Evolutionary conservation across 1,140 invertebrate genomes (phyloP), one percentile per base, ranked within the genome.

Genomic region (Diachasma alloeum): DNA sequence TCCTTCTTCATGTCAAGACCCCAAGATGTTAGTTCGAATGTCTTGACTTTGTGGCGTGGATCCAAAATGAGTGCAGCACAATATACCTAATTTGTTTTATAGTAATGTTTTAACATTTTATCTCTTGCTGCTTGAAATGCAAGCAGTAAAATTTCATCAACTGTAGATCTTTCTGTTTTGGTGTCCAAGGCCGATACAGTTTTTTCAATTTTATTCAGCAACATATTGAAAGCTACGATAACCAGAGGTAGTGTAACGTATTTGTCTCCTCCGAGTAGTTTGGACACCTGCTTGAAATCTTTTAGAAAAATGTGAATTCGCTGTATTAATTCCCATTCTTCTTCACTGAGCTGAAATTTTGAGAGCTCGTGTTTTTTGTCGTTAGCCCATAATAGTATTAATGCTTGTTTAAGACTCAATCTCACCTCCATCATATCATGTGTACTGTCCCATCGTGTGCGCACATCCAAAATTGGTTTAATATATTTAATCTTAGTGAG

Each of bases 31-130:
- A 0, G 19, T 17, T 11, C 15, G 82, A 85, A 87, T 78, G 82
- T 86, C 75, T 86, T 77, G 74, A 76, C 77, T 79, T 84, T 86
- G 80, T 86, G 85, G 66, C 81, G 83, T 78, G 82, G 85, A 81
- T 87, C 82, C 80, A 86, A 80, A 82, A 86, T 85, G 72, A 86
- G 78, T 76, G 81, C 77, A 63, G 78, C 80, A 77, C 84, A 86
- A 78, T 84, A 87, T 75, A 86, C 82, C 81, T 81, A 86, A 78
- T 86, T 86, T 42, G 80, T 85, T 78, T 85, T 86, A 72, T 79
- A 78, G 59, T 86, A 86, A 83, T 86, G n/a, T n/a, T n/a, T n/a
- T n/a, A n/a, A n/a, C n/a, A n/a, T n/a, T n/a, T n/a, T n/a, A n/a
- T n/a, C n/a, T 82, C 72, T 83, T 81, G 13, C 80, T 76, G 83